Base-by-base conservation (phyloP, 2,888 invertebrate species). In the Heliconius charithonia region DNA sequence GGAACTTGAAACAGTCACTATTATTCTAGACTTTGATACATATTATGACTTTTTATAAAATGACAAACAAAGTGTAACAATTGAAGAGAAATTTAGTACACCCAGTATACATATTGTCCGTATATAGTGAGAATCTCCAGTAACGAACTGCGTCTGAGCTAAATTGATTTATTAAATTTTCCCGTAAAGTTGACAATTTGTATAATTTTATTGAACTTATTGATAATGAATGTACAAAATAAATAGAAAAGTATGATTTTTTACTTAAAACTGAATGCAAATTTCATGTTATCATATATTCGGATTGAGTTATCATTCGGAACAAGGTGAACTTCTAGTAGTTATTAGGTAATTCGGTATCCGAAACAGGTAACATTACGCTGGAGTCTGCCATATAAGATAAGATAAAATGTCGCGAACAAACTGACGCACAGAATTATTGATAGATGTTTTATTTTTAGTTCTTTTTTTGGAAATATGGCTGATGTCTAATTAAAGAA, bases 311-410 rank as follows among this genome's bases (percentile, higher is more conserved):
- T 77, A 66, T 73, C 73, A 73, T 71, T 67, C 75, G 32, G 45
- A 37, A 65, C 79, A 76, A 81, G 79, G 79, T 80, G 65, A 80
- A 78, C 73, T 27, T 63, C 45, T 41, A 22, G 27, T 41, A 22
- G 27, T 67, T 76, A 69, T 62, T 77, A 45, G n/a, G 73, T 67
- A 70, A 62, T 63, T 51, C 25, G 27, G 63, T 73, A 67, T 62
- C 45, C 66, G 45, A 32, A 59, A 71, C 66, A 22, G 71, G 71
- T 66, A 80, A 77, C 27, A 67, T 65, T 75, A 32, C 41, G 71
- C 66, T 72, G 67, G 45, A 78, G 63, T 67, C 79, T 81, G 73
- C 77, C 76, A 79, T 80, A 78, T 77, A 78, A 69, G 81, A 82
- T 82, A 77, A 82, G 80, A 81, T 81, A 81, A 71, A 27, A 62